Conservation (phyloP, 2,797 vertebrate species). For the Artibeus lituratus region DNA sequence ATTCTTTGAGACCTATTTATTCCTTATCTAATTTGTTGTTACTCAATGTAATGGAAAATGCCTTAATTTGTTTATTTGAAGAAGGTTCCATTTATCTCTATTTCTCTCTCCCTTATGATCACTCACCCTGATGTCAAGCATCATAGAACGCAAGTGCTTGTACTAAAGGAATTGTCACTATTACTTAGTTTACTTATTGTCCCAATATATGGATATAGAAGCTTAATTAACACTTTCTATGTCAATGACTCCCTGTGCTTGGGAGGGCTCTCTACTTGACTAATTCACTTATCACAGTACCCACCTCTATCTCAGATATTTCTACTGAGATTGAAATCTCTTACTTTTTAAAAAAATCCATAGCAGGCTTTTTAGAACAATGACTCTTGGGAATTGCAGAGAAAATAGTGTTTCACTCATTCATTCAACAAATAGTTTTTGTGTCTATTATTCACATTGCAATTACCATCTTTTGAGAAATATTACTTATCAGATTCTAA, state of each 20-base stretch:
- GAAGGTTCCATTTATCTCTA: not conserved
- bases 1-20: not conserved
- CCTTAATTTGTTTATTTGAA: not conserved
- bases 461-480: not conserved
- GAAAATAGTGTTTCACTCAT: not conserved
- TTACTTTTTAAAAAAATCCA: not conserved
- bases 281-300: not conserved
- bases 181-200: not conserved
- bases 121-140: not conserved
- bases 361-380: not conserved
- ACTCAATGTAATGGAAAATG: not conserved
- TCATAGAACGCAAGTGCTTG: not conserved
- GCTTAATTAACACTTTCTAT: not conserved
- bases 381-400: not conserved
- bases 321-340: not conserved
- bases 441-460: not conserved
- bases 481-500: not conserved
- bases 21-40: not conserved
- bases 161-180: not conserved
- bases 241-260: not conserved
- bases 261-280: not conserved
- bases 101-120: not conserved
- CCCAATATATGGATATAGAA: not conserved
- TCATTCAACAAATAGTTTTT: conserved; percentile 6
- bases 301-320: not conserved